Conservation (phyloP, 1,140 invertebrate species). For the Drosophila nebulosa region DNA sequence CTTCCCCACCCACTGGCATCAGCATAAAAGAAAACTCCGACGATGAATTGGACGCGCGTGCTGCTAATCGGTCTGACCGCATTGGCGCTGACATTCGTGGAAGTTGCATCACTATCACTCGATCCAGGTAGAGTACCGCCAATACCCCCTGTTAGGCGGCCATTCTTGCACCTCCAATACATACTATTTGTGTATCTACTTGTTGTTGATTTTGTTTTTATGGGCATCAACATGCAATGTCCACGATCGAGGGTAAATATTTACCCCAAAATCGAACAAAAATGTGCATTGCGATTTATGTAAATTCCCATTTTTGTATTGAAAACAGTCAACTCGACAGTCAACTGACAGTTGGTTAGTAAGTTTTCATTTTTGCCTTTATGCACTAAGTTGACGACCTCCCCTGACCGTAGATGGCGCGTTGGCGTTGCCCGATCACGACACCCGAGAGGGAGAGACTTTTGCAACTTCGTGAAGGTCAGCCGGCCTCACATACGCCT, state of each 20-base stretch:
- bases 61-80: slow-evolving; percentile 63
- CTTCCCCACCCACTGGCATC: neutral
- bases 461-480: slow-evolving; percentile 68
- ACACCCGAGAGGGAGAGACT: slow-evolving; percentile 16
- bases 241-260: slow-evolving; percentile 50
- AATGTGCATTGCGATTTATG: slow-evolving; percentile 53
- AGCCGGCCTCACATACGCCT: slow-evolving; percentile 37
- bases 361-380: neutral
- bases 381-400: slow-evolving; percentile 51
- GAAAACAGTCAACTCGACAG: slow-evolving; percentile 32
- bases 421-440: slow-evolving; percentile 64
- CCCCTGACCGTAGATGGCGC: slow-evolving; percentile 55
- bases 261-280: slow-evolving; percentile 16
- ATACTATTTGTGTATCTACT: too few relatives aligned
- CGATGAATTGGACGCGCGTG: slow-evolving; percentile 77
- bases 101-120: slow-evolving; percentile 76
- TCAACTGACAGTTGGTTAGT: slow-evolving; percentile 22
- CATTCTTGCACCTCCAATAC: slow-evolving; percentile 7
- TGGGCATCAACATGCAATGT: slow-evolving; percentile 43
- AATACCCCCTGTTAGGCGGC: neutral
- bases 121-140: slow-evolving; percentile 66
- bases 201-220: slow-evolving; percentile 40
- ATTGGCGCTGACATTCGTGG: slow-evolving; percentile 63
- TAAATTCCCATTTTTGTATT: slow-evolving; percentile 48
- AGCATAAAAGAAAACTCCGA: slow-evolving; percentile 12